Conservation (phyloP, 2,797 vertebrate genomes). For the Phoeniculus purpureus region DNA sequence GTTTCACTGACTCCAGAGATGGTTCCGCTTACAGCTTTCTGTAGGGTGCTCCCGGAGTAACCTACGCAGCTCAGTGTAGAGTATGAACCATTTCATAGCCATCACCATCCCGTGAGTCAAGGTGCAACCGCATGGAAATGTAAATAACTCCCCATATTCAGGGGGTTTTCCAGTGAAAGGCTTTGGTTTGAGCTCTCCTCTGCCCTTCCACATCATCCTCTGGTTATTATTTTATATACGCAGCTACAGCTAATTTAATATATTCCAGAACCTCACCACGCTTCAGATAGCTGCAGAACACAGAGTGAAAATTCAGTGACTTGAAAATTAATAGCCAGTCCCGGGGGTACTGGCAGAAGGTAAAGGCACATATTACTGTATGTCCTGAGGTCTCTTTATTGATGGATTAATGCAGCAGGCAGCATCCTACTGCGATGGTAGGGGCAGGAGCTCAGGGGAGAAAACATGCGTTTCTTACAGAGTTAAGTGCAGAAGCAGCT, state of each 20-base stretch:
- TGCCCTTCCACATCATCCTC: neutral
- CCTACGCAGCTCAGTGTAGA: neutral
- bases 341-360: slow-evolving; percentile 20
- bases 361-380: slow-evolving; percentile 34
- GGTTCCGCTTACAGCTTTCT: neutral
- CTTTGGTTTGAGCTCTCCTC: neutral
- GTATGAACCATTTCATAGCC: neutral
- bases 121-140: neutral
- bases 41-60: neutral
- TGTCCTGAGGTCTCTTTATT: slow-evolving; percentile 47
- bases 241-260: neutral
- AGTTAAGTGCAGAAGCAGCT: neutral
- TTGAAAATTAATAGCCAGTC: slow-evolving; percentile 56
- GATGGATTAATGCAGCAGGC: slow-evolving; percentile 52
- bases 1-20: neutral
- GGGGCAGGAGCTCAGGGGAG: slow-evolving; percentile 17
- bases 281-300: slow-evolving; percentile 21
- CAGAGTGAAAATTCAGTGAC: slow-evolving; percentile 41
- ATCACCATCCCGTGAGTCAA: neutral
- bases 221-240: neutral
- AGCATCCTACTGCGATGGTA: neutral
- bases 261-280: neutral
- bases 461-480: neutral
- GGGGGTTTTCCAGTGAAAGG: neutral
- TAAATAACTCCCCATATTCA: neutral